These are phyloP conservation scores for Mormyrops attenuatus DNA, from an alignment of 2,797 vertebrate genomes.

Conservation along the genomic window DNA sequence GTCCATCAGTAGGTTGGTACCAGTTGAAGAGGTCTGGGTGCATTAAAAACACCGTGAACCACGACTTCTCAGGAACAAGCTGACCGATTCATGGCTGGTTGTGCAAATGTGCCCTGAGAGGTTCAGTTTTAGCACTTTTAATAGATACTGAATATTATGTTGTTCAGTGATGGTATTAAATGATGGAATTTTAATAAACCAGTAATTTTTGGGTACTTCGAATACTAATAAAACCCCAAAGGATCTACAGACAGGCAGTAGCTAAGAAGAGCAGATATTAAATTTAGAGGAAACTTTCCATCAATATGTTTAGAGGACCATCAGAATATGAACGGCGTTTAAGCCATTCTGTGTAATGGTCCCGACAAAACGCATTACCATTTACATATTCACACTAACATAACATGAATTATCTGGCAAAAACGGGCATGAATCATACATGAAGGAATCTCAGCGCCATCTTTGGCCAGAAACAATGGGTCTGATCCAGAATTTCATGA, in stretches of 20 bases:
- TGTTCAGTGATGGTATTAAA: neutral
- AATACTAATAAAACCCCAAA: neutral
- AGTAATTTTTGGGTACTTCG: neutral
- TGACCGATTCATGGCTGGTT: neutral
- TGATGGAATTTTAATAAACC: neutral
- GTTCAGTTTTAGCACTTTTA: slow-evolving; percentile 7
- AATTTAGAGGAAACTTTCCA: neutral
- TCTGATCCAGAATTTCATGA: neutral
- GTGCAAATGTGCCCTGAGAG: neutral
- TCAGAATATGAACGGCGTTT: neutral
- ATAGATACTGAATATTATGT: neutral
- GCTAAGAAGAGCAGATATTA: neutral
- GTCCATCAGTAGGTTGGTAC: neutral
- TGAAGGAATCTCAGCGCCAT: neutral
- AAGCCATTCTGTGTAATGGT: neutral
- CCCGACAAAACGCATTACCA: neutral
- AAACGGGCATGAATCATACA: neutral
- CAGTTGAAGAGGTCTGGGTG: neutral
- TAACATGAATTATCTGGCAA: neutral
- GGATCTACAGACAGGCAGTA: neutral
- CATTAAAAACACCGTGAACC: neutral
- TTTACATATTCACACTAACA: neutral
- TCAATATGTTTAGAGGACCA: neutral
- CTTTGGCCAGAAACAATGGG: neutral
- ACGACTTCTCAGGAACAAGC: neutral